Percentiles rank a stretch among this genome's conserved stretches.
phyloP scores from a whole-genome alignment of 2,113 vertebrate genomes.

The Carassius gibelio region DNA sequence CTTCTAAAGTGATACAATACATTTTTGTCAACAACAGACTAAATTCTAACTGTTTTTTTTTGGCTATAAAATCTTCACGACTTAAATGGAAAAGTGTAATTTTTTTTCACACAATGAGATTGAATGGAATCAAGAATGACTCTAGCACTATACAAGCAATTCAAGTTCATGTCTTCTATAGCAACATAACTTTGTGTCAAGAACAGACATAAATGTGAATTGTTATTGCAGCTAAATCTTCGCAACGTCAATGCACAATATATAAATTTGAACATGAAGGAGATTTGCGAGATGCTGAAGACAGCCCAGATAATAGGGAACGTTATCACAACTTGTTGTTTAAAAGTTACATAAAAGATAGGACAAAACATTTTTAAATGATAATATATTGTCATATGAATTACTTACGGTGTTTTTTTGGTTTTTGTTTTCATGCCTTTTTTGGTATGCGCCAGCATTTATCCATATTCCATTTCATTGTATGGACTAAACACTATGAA shows the following conservation, averaged over 20 bases:
- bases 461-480: not conserved
- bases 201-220: not conserved
- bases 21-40: too few species aligned
- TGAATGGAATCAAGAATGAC: too few species aligned
- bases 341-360: too few species aligned
- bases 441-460: not conserved
- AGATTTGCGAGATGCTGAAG: not conserved
- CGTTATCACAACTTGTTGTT: not conserved
- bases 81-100: too few species aligned
- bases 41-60: too few species aligned
- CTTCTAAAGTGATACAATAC: not conserved
- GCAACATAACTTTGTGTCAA: not conserved
- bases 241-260: not conserved
- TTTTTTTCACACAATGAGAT: too few species aligned
- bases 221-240: not conserved
- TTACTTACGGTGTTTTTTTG: not conserved
- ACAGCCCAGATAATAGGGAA: not conserved
- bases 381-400: not conserved
- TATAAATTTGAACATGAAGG: not conserved
- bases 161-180: not conserved
- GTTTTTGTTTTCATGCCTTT: not conserved
- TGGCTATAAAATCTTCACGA: too few species aligned
- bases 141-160: too few species aligned
- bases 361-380: not conserved
- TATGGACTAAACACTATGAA: not conserved